Percentiles rank a stretch among this genome's conserved stretches.
phyloP scores from a whole-genome alignment of 1,140 invertebrate genomes.

The Ostrea denselamellosa region DNA sequence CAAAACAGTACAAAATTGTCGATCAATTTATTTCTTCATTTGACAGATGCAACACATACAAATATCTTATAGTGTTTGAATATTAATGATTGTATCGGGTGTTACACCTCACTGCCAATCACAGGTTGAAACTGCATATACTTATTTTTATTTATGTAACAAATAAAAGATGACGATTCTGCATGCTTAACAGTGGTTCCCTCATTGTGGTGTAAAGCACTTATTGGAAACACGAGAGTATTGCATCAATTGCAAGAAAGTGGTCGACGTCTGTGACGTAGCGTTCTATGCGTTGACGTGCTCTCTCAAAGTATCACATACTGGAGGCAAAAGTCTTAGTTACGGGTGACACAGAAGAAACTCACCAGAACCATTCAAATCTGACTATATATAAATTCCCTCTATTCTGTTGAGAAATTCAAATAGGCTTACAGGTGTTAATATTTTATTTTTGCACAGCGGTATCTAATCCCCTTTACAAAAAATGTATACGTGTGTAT shows the following conservation, averaged over 20 bases:
- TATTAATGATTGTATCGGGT: too few relatives aligned
- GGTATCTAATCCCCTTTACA: conserved; percentile 1
- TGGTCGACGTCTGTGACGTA: too few relatives aligned
- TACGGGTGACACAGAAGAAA: not conserved
- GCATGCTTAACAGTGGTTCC: too few relatives aligned
- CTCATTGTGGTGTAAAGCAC: too few relatives aligned
- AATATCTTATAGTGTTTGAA: too few relatives aligned
- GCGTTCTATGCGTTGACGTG: not conserved
- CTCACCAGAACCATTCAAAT: not conserved
- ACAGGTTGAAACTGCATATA: too few relatives aligned
- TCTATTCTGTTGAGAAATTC: not conserved
- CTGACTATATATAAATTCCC: not conserved
- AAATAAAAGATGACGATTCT: too few relatives aligned
- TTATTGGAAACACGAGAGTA: too few relatives aligned
- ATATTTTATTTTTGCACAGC: not conserved
- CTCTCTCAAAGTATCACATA: not conserved
- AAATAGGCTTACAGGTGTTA: not conserved
- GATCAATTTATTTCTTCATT: not conserved
- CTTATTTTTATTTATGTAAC: too few relatives aligned
- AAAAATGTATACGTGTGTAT: not conserved
- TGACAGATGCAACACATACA: too few relatives aligned
- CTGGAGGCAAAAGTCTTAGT: not conserved
- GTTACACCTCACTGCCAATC: too few relatives aligned
- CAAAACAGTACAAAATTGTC: not conserved
- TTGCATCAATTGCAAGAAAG: too few relatives aligned